These are phyloP conservation scores for Euproctis similis DNA, from an alignment of 2,888 invertebrate species.

Conservation along the genomic window DNA sequence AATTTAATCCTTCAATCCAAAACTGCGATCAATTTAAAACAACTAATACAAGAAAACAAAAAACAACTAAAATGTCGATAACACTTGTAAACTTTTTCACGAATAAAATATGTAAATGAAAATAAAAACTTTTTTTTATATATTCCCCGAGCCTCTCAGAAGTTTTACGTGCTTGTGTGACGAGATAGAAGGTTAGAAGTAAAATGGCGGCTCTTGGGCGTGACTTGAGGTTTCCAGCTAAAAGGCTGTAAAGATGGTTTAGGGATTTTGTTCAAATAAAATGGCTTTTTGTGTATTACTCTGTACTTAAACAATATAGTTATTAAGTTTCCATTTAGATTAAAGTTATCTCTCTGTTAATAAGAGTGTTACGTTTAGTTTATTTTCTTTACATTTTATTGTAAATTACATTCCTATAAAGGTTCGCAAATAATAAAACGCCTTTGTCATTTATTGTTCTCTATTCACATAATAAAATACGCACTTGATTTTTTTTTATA, in stretches of 20 bases:
- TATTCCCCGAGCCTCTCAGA: slow-evolving; percentile 15
- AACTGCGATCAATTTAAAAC: too few species aligned
- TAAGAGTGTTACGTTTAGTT: not conserved
- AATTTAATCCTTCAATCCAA: too few species aligned
- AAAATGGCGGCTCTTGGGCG: slow-evolving; percentile 15
- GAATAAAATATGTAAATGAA: slow-evolving; percentile 7
- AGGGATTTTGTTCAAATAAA: slow-evolving; percentile 14
- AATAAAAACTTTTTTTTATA: slow-evolving; percentile 10
- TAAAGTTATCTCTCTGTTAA: not conserved
- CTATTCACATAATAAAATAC: too few species aligned
- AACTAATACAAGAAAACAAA: too few species aligned
- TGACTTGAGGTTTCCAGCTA: slow-evolving; percentile 6
- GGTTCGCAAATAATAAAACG: too few species aligned
- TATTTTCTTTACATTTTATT: too few species aligned
- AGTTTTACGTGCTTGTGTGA: slow-evolving; percentile 16
- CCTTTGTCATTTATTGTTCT: too few species aligned
- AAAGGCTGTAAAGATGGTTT: slow-evolving; percentile 23
- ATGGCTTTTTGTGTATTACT: not conserved
- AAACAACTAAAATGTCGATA: slow-evolving; percentile 2
- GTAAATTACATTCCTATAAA: too few species aligned
- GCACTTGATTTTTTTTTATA: too few species aligned
- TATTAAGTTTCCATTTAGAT: not conserved
- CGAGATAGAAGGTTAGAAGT: slow-evolving; percentile 10
- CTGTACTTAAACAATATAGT: not conserved
- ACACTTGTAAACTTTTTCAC: slow-evolving; percentile 1